phyloP scores from a whole-genome alignment of 1,140 invertebrate species.

The Halesus radiatus region DNA sequence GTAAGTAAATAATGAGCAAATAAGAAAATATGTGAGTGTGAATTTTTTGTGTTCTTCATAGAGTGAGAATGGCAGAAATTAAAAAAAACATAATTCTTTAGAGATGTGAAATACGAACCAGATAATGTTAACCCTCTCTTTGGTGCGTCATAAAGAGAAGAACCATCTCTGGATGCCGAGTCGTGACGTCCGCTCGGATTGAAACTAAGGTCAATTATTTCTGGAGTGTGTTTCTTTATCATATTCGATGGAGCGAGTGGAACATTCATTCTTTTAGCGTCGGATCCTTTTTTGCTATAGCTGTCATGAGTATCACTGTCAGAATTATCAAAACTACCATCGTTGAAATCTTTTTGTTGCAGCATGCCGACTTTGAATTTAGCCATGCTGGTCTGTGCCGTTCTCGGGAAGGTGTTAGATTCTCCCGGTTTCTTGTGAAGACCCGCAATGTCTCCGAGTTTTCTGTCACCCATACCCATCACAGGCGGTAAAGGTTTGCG shows the following conservation, averaged over 20 bases:
- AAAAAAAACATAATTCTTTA: no score
- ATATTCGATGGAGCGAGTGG: conserved; percentile 61
- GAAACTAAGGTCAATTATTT: conserved; percentile 73
- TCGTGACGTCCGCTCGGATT: conserved; percentile 57
- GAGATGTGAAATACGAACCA: conserved; percentile 19
- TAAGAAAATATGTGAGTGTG: no score
- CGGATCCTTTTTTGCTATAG: conserved; percentile 21
- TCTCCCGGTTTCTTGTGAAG: conserved; percentile 56
- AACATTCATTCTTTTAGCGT: conserved; percentile 53
- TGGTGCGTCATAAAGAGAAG: conserved; percentile 58
- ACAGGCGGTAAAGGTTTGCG: conserved; percentile 56
- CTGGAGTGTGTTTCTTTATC: conserved; percentile 64
- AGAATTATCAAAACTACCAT: conserved; percentile 55
- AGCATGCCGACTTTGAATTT: conserved; percentile 45
- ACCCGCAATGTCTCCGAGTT: conserved; percentile 59
- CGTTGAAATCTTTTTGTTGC: conserved; percentile 36
- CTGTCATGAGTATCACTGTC: conserved; percentile 51
- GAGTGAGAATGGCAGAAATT: not conserved
- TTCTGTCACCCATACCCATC: conserved; percentile 61
- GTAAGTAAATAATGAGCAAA: not conserved
- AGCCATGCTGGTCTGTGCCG: conserved; percentile 39
- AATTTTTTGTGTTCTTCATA: not conserved
- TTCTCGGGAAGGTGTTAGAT: conserved; percentile 51
- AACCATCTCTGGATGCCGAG: conserved; percentile 61
- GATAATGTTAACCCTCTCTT: conserved; percentile 59